A percentile compares a stretch with the other conserved stretches of the same genome.
Evolutionary conservation across 2,888 invertebrate genomes (phyloP).

Genomic region (Plutella xylostella): DNA sequence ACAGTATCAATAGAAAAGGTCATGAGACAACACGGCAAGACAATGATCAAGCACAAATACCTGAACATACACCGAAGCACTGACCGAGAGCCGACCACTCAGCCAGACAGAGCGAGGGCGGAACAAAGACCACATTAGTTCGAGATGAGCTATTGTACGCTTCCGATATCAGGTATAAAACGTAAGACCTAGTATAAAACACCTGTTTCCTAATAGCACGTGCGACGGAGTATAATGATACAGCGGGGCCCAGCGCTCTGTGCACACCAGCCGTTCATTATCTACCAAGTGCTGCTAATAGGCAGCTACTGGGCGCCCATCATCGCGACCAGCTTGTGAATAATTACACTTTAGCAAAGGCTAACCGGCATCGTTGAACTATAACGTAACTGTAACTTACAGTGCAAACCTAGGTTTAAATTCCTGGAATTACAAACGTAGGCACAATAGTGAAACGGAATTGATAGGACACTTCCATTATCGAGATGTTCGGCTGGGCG

Average conservation of each 20-base stretch:
- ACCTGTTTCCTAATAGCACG: constrained; percentile 34
- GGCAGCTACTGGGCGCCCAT: constrained; percentile 21
- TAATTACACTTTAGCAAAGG: constrained; percentile 4
- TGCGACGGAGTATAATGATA: constrained; percentile 19
- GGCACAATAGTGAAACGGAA: background rate
- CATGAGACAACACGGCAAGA: too few species aligned
- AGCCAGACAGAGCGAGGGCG: constrained; percentile 25
- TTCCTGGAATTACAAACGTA: too few species aligned
- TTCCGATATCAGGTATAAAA: background rate
- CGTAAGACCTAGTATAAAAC: constrained; percentile 11
- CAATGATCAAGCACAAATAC: too few species aligned
- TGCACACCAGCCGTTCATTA: constrained; percentile 32
- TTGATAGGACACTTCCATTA: constrained; percentile 59
- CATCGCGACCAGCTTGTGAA: constrained; percentile 1
- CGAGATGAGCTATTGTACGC: constrained; percentile 21
- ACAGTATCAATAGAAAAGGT: too few species aligned
- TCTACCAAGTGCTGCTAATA: constrained; percentile 25
- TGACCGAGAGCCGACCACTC: too few species aligned
- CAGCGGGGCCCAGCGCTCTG: constrained; percentile 3
- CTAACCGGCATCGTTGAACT: background rate
- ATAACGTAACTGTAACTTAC: too few species aligned
- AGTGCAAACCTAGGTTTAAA: too few species aligned
- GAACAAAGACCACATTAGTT: constrained; percentile 36
- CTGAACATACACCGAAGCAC: too few species aligned
- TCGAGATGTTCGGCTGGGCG: constrained; percentile 48